Evolutionary conservation across 2,888 invertebrate species (phyloP), one percentile per base, ranked within the genome.

Genomic region (Digitonthophagus gazella): DNA sequence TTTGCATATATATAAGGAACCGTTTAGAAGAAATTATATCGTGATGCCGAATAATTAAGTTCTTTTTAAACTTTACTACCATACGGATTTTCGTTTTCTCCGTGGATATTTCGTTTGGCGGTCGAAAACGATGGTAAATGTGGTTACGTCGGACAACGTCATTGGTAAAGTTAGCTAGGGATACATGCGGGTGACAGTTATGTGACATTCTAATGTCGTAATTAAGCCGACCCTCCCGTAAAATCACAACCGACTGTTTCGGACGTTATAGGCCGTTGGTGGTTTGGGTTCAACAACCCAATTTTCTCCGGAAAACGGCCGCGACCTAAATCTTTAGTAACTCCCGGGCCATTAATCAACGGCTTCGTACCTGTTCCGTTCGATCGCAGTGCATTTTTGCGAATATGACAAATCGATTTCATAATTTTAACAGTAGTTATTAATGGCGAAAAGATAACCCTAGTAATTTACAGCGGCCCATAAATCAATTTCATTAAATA

Each of bases 401-500:
- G 28, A 44, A 44, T 44, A 15, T 58, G 14, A 58, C 58, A 58
- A 58, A 58, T 58, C 18, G 18, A 15, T 58, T 18, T 58, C 58
- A 58, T 58, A 16, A 58, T 58, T 58, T 16, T 58, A 16, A 58
- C 15, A 58, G 16, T 8, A 14, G n/a, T 58, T 58, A 58, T 58
- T 58, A 58, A 58, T 58, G 15, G 58, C 58, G 15, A 18, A 44
- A 44, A 44, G 28, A 44, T 44, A 44, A 44, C 28, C 28, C 28
- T 11, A 6, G 28, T 44, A 44, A 4, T 58, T 58, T 58, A 18
- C 58, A 58, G 15, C 58, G 15, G 15, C 15, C 28, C 28, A 5
- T 58, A 58, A 58, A 58, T 18, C 16, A 58, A 58, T 58, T 58
- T 58, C 58, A 58, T 58, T 58, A 58, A 58, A 16, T 18, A 58